Conservation (phyloP, 2,797 vertebrate genomes). For the Apogon hyalosoma region DNA sequence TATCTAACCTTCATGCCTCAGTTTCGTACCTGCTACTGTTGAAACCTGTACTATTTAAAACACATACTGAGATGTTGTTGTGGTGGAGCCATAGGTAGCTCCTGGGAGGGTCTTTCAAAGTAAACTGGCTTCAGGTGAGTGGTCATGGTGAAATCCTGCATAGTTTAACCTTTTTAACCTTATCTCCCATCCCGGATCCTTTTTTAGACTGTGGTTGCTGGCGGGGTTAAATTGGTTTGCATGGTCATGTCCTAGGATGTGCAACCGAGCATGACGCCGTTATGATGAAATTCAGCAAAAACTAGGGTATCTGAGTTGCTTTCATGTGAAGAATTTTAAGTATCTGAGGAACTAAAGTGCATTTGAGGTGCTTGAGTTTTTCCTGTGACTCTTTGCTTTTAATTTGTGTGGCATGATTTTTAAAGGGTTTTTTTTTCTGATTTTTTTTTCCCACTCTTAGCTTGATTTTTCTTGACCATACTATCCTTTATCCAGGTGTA, state of each 20-base stretch:
- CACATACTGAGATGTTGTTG: too few relatives aligned
- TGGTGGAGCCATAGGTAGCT: not conserved
- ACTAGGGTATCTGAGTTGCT: not conserved
- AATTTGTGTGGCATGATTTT: too few relatives aligned
- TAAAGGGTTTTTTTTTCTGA: too few relatives aligned
- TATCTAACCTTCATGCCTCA: too few relatives aligned
- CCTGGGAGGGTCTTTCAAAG: not conserved
- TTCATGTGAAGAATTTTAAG: not conserved
- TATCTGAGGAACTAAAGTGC: not conserved
- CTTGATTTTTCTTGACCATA: too few relatives aligned
- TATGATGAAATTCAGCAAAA: slow-evolving; percentile 2
- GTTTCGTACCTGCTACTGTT: too few relatives aligned
- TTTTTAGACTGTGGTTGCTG: slow-evolving; percentile 7
- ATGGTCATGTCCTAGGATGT: slow-evolving; percentile 6
- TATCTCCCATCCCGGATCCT: slow-evolving; percentile 19
- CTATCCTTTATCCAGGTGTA: too few relatives aligned
- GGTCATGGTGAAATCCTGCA: not conserved
- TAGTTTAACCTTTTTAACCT: not conserved
- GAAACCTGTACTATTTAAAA: too few relatives aligned
- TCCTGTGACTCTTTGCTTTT: too few relatives aligned
- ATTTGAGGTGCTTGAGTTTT: too few relatives aligned
- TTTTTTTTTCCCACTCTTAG: too few relatives aligned
- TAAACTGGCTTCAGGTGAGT: not conserved
- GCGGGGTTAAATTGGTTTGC: slow-evolving; percentile 2
- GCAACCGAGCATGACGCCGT: not conserved